Evolutionary conservation across 2,888 invertebrate species (phyloP), one percentile per base, ranked within the genome.

Genomic region (Creontiades dilutus): DNA sequence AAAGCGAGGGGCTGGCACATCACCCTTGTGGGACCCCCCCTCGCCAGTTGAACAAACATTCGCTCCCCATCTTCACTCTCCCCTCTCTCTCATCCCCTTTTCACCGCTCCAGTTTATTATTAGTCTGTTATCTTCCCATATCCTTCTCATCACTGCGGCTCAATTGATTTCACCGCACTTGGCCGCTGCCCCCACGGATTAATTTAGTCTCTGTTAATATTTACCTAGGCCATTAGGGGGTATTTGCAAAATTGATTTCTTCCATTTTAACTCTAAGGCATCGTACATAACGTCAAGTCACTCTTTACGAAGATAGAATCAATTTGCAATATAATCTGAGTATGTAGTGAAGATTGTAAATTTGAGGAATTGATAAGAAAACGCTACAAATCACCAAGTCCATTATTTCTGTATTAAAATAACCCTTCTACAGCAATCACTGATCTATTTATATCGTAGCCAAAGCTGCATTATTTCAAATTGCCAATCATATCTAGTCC

Each of bases 11-110:
- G 68, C 68, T 68, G 68, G 68, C 19, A 12, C 68, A 68, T 68
- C 68, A 68, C 68, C 68, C 68, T 68, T 68, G 68, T 68, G 68
- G 23, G 68, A 68, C 68, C 68, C 68, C 52, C 52, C 82, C 52
- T 82, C 48, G 88, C 88, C 88, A 88, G 88, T 88, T 88, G 88
- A 78, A 88, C 88, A 88, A 88, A 88, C 88, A 88, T 88, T 78
- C 88, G 19, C 88, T 88, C 88, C 88, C 88, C 78, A 52, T 57
- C 61, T 28, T 61, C 61, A 4, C 68, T 52, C 52, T 52, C 52
- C 52, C 52, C 37, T 37, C 37, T 57, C 57, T n/a, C 57, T 57
- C 52, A 37, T 37, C 7, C 19, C 48, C 48, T 48, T 48, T 82
- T 82, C 80, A 85, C 13, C 57, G 48, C 85, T 52, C 86, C n/a